phyloP scores from a whole-genome alignment of 2,797 vertebrate genomes.

The Synaphobranchus kaupii region DNA sequence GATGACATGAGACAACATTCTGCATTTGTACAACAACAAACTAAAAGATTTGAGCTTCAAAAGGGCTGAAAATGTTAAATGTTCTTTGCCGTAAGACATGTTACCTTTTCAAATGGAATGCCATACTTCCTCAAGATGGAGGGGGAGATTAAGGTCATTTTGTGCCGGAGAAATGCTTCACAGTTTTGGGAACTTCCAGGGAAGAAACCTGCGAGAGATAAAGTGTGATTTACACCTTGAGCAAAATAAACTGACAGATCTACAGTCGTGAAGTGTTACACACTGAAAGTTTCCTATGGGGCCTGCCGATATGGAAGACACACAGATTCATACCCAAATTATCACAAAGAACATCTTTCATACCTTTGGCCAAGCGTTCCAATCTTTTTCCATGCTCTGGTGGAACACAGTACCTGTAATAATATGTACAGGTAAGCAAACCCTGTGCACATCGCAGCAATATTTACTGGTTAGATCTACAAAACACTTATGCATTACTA shows the following conservation, averaged over 20 bases:
- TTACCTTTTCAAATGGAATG: conserved; percentile 94
- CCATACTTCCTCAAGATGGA: conserved; percentile 94
- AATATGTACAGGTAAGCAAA: conserved; percentile 12
- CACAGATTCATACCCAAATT: neutral
- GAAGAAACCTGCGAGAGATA: conserved; percentile 84
- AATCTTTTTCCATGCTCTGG: conserved; percentile 93
- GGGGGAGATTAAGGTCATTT: conserved; percentile 98
- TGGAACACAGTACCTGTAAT: conserved; percentile 89
- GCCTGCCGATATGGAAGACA: neutral
- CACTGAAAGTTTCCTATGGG: neutral
- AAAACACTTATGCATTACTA: neutral
- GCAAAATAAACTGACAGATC: neutral
- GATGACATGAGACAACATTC: neutral
- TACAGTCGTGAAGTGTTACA: neutral
- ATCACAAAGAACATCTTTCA: neutral
- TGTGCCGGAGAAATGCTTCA: conserved; percentile 96
- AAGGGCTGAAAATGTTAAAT: neutral
- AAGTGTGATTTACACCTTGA: neutral
- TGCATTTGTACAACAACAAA: neutral
- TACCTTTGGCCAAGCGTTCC: conserved; percentile 96
- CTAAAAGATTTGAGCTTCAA: neutral
- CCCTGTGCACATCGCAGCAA: neutral
- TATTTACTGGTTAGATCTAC: neutral
- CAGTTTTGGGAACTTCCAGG: conserved; percentile 95
- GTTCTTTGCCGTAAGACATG: neutral